Evolutionary conservation across 2,113 vertebrate genomes (phyloP), one percentile per base, ranked within the genome.

Genomic region (Acrocephalus kingi): DNA sequence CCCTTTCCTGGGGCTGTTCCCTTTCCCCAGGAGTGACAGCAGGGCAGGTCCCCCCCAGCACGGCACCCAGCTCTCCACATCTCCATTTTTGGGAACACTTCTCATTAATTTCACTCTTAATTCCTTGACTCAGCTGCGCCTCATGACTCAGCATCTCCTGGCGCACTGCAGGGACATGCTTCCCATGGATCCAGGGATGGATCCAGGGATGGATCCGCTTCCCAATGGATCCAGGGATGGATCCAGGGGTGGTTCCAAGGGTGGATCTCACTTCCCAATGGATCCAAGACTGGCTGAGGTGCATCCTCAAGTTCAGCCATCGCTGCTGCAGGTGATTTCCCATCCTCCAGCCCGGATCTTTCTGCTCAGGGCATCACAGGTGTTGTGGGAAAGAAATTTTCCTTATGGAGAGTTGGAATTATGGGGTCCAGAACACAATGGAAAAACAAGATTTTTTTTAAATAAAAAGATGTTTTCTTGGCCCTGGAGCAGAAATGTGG

Each of bases 81-180:
- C 89, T 63, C 95, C 94, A 90, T 92, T 92, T 97, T 95, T 90
- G 95, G 96, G 92, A 93, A 77, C 7, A 1, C 10, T 39, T 33
- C 80, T 80, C 86, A 1, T 51, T 21, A 30, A 58, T 55, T 92
- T 46, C 3, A n/a, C 51, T 61, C 74, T 74, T 3, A 0, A 10
- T 87, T 62, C 74, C 88, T 54, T 13, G 33, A 37, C 78, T 48
- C 73, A 5, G 48, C 56, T 54, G 67, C 0, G 0, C 64, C 37
- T 58, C 51, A 0, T 78, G 69, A 91, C 64, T 96, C 89, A 82
- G 35, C 84, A 22, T 15, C 45, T 78, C n/a, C 51, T 10, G 17
- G 2, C 41, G 59, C 21, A 10, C 18, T 7, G 0, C 15, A 4
- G 45, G 87, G 62, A 66, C 2, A 2, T 11, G 7, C 4, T 41